Evolutionary conservation across 1,140 invertebrate genomes (phyloP).

Genomic region (Drosophila kepulauana): DNA sequence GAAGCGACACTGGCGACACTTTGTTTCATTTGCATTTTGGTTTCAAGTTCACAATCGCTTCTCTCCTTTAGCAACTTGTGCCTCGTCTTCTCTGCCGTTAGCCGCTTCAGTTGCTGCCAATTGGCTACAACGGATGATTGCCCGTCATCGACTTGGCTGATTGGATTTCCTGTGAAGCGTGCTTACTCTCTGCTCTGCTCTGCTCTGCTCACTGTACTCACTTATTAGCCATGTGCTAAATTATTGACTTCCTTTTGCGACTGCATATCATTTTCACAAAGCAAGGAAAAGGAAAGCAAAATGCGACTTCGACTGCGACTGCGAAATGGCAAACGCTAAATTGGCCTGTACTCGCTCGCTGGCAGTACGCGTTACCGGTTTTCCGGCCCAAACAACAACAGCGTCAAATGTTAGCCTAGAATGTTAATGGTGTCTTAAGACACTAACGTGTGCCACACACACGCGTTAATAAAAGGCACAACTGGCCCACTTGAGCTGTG

Average conservation of each 20-base stretch:
- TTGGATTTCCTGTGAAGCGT: conserved; percentile 48
- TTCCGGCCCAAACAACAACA: neutral
- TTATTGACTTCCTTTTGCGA: conserved; percentile 41
- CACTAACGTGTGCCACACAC: conserved; percentile 3
- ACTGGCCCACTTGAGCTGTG: conserved; percentile 20
- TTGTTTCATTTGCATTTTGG: conserved; percentile 32
- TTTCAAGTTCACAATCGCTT: conserved; percentile 30
- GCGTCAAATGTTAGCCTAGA: conserved; percentile 40
- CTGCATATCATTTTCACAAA: conserved; percentile 26
- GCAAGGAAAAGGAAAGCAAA: conserved; percentile 45
- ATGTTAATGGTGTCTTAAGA: conserved; percentile 26
- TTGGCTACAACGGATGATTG: conserved; percentile 24
- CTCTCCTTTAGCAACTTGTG: no score
- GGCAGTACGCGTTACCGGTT: conserved; percentile 25
- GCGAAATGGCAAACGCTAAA: neutral
- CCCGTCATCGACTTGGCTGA: conserved; percentile 30
- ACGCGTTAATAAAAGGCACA: conserved; percentile 5
- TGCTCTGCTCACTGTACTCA: neutral
- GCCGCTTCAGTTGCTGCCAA: conserved; percentile 20
- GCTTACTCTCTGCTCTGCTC: neutral
- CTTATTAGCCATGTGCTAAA: conserved; percentile 46
- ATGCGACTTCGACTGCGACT: neutral
- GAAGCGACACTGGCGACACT: conserved; percentile 9
- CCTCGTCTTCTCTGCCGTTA: neutral
- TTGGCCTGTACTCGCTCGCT: neutral